Evolutionary conservation across 2,888 invertebrate species (phyloP).

Genomic region (Orgyia antiqua): DNA sequence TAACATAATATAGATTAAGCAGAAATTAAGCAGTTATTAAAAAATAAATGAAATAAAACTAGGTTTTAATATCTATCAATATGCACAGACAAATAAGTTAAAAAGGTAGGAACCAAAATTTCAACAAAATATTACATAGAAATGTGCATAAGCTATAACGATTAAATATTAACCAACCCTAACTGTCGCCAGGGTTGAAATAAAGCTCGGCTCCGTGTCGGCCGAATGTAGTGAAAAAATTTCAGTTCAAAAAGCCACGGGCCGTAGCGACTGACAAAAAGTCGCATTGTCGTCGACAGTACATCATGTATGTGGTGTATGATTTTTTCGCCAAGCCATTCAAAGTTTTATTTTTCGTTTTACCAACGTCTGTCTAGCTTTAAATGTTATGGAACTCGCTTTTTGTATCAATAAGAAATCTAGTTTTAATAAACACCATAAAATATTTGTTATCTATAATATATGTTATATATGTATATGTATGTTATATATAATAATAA

Average conservation of each 20-base stretch:
- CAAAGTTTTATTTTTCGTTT: constrained; percentile 17
- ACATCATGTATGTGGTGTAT: constrained; percentile 31
- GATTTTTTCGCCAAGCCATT: constrained; percentile 42
- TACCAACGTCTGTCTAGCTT: constrained; percentile 17
- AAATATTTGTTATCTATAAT: no score
- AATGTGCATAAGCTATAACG: no score
- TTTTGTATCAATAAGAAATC: neutral
- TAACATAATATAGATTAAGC: no score
- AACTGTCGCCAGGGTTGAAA: constrained; percentile 49
- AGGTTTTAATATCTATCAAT: no score
- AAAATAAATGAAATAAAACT: no score
- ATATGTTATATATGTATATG: no score
- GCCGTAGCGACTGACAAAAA: constrained; percentile 45
- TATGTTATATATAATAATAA: no score
- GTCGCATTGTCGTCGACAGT: constrained; percentile 49
- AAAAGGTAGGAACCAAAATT: no score
- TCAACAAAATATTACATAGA: no score
- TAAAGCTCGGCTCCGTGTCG: constrained; percentile 45
- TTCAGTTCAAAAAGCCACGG: constrained; percentile 71
- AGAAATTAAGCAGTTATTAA: no score
- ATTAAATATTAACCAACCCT: constrained; percentile 44
- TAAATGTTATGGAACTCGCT: constrained; percentile 7
- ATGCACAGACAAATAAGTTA: no score
- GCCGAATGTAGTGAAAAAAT: constrained; percentile 70
- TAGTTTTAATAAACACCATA: no score